A percentile compares a stretch with the other conserved stretches of the same genome.
Conservation (phyloP, 2,888 invertebrate species). For the Ichneumoninae sp. region DNA sequence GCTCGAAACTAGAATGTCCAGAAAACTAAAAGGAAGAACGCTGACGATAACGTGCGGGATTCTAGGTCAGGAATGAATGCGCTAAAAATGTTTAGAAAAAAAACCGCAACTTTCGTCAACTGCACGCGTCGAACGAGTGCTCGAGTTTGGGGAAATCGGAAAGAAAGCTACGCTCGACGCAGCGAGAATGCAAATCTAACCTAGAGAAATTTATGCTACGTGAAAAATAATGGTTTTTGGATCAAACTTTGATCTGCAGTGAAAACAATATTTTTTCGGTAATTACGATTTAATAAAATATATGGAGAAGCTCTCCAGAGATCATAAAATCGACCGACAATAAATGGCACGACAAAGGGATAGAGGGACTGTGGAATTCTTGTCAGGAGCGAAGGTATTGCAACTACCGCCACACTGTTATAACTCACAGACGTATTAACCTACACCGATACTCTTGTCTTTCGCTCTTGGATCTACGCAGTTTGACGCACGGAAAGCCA, state of each 20-base stretch:
- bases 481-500: constrained; percentile 1
- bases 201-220: not conserved
- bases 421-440: not conserved
- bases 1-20: constrained; percentile 28
- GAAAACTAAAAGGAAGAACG: constrained; percentile 5
- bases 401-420: not conserved
- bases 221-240: no score
- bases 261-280: no score
- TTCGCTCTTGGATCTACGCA: constrained; percentile 5
- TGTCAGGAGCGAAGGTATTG: constrained; percentile 49
- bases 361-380: constrained; percentile 57
- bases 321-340: constrained; percentile 53
- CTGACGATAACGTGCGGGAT: constrained; percentile 52
- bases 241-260: no score
- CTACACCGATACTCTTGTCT: no score
- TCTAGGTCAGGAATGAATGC: constrained; percentile 26
- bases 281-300: constrained; percentile 18
- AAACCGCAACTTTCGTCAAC: not conserved
- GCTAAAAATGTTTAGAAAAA: constrained; percentile 1
- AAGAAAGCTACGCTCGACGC: constrained; percentile 68
- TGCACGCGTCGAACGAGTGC: not conserved
- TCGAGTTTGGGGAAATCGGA: not conserved
- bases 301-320: not conserved
- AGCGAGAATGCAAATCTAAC: not conserved
- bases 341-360: constrained; percentile 34